These are phyloP conservation scores for Thermophis baileyi DNA, from an alignment of 2,113 vertebrate species.

Conservation along the genomic window DNA sequence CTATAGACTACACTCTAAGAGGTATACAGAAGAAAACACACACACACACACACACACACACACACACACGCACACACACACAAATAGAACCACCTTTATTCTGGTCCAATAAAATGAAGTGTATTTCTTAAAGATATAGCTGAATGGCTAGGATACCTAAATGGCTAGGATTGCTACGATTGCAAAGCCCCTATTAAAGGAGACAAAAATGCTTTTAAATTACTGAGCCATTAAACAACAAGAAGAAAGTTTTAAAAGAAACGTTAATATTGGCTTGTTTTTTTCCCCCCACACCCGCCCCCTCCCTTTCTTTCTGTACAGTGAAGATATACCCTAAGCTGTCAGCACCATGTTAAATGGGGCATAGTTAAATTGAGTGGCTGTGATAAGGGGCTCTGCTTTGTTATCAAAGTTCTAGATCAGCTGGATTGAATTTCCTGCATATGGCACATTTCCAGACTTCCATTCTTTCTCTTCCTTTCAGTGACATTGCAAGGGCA, in stretches of 20 bases:
- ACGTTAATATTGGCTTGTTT: slow-evolving; percentile 43
- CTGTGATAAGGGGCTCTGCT: slow-evolving; percentile 81
- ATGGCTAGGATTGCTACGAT: slow-evolving; percentile 39
- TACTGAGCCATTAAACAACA: slow-evolving; percentile 63
- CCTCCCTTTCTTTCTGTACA: slow-evolving; percentile 55
- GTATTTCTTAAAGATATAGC: slow-evolving; percentile 48
- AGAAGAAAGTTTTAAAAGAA: slow-evolving; percentile 56
- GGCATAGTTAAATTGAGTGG: slow-evolving; percentile 82
- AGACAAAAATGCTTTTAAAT: slow-evolving; percentile 57
- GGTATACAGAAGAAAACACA: too few relatives aligned
- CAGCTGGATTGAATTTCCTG: slow-evolving; percentile 88
- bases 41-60: too few relatives aligned
- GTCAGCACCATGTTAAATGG: slow-evolving; percentile 81
- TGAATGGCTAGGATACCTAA: slow-evolving; percentile 46
- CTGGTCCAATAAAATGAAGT: slow-evolving; percentile 51
- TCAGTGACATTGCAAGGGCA: slow-evolving; percentile 79
- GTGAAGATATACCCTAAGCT: slow-evolving; percentile 75
- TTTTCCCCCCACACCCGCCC: not conserved
- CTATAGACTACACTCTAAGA: too few relatives aligned
- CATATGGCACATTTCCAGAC: slow-evolving; percentile 79
- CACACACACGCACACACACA: not conserved
- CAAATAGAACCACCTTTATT: slow-evolving; percentile 31
- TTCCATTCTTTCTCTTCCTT: slow-evolving; percentile 65
- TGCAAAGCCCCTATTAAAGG: slow-evolving; percentile 45
- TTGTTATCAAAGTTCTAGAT: slow-evolving; percentile 83